These are phyloP conservation scores for Erynnis tages DNA, from an alignment of 2,888 invertebrate species.

Conservation along the genomic window DNA sequence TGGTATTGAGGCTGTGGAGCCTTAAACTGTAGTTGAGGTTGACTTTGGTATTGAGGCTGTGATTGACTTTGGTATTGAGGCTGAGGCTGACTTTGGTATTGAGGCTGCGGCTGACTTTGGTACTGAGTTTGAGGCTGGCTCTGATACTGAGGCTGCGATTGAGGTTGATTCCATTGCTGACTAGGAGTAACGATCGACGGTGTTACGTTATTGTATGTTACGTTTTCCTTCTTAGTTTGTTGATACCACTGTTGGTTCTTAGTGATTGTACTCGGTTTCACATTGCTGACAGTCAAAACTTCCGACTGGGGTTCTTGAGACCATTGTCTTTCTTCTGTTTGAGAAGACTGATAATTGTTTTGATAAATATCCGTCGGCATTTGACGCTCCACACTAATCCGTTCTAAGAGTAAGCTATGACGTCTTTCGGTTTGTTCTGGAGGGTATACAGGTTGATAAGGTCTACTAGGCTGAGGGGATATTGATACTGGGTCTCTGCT, in stretches of 20 bases:
- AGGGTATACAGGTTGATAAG: slow-evolving; percentile 59
- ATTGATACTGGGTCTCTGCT: slow-evolving; percentile 55
- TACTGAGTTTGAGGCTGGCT: slow-evolving; percentile 36
- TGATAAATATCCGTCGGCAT: slow-evolving; percentile 63
- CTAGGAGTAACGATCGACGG: slow-evolving; percentile 44
- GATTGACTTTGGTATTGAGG: slow-evolving; percentile 41
- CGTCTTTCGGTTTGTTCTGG: slow-evolving; percentile 65
- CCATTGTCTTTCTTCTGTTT: slow-evolving; percentile 58
- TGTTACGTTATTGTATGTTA: slow-evolving; percentile 52
- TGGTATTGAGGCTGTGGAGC: slow-evolving; percentile 36
- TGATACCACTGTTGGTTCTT: slow-evolving; percentile 72
- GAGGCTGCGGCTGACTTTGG: slow-evolving; percentile 37
- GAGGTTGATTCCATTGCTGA: slow-evolving; percentile 40
- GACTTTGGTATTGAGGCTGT: slow-evolving; percentile 29
- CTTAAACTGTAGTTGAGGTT: slow-evolving; percentile 38
- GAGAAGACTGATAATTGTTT: slow-evolving; percentile 55
- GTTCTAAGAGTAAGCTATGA: slow-evolving; percentile 67
- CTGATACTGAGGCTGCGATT: slow-evolving; percentile 37
- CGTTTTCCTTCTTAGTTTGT: slow-evolving; percentile 56
- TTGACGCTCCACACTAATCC: slow-evolving; percentile 71
- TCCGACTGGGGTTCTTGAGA: slow-evolving; percentile 70
- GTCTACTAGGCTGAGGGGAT: slow-evolving; percentile 55
- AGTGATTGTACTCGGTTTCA: slow-evolving; percentile 70
- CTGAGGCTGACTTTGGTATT: slow-evolving; percentile 37
- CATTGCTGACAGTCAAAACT: slow-evolving; percentile 66